These are phyloP conservation scores for Melanostoma mellinum DNA, from an alignment of 2,888 invertebrate genomes.

Conservation along the genomic window DNA sequence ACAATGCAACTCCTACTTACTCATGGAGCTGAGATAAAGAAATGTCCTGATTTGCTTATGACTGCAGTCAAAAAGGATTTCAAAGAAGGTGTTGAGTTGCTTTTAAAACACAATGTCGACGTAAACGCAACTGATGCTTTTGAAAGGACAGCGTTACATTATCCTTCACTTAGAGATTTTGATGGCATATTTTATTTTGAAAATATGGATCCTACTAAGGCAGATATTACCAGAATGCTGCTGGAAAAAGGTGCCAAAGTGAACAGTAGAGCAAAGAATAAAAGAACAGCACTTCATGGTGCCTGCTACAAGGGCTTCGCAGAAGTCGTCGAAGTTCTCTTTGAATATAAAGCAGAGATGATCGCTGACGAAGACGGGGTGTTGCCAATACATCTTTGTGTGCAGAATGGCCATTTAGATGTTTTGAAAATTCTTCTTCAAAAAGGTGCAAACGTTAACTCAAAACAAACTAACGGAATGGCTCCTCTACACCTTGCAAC, in stretches of 20 bases:
- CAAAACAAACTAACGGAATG: neutral
- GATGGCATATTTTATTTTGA: neutral
- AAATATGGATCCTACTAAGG: neutral
- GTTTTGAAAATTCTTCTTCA: constrained; percentile 27
- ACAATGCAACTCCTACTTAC: constrained; percentile 40
- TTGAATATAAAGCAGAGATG: constrained; percentile 7
- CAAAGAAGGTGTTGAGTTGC: constrained; percentile 1
- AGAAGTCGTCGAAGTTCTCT: constrained; percentile 3
- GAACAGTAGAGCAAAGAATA: neutral
- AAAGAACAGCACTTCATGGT: constrained; percentile 1
- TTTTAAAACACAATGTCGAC: constrained; percentile 4
- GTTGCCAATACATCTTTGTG: constrained; percentile 40
- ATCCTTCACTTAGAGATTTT: neutral
- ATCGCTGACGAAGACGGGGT: neutral
- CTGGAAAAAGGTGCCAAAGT: constrained; percentile 3
- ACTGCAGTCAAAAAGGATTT: neutral
- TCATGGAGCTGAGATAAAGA: constrained; percentile 18
- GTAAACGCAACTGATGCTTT: neutral
- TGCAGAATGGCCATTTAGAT: constrained; percentile 19
- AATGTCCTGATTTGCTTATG: neutral
- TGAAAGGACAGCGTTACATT: constrained; percentile 10
- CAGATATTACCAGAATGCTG: constrained; percentile 1
- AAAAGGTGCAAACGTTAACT: constrained; percentile 40
- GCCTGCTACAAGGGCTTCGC: neutral
- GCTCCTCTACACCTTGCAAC: constrained; percentile 62